Evolutionary conservation across 2,888 invertebrate species (phyloP), one percentile per base, ranked within the genome.

Genomic region (Agrotis puta): DNA sequence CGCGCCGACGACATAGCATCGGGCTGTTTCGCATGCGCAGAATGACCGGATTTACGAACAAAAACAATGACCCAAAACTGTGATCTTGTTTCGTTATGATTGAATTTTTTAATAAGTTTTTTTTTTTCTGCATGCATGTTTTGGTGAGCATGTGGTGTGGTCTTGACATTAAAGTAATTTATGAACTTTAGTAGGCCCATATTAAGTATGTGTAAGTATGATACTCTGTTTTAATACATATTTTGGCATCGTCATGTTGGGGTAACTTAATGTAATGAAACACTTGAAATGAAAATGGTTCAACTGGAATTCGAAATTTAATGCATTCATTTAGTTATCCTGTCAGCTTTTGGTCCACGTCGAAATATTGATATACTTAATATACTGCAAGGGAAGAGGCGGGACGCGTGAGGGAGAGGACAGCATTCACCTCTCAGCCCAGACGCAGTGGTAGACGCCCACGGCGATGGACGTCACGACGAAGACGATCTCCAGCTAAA

Each of bases 1-100:
- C 82, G 81, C 78, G 68, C 78, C 84, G 65, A 90, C 92, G 92
- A 93, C 94, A 94, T 90, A 91, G 90, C 93, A 91, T 90, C 93
- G 91, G 90, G 85, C 88, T 87, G 89, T 84, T 87, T 88, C 87
- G 88, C 90, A 88, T 90, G 90, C 90, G 89, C 89, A 84, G 84
- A 91, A 89, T 91, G 90, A 90, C 90, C 91, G 89, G 90, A 90
- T 91, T 92, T 90, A 85, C 86, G 76, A 77, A 90, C 86, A 85
- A 87, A 88, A 91, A 89, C 88, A 88, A 83, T 88, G 83, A 87
- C 84, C 85, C 83, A 80, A 86, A 86, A 86, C 57, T 77, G 70
- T 75, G 81, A 79, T 84, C 78, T 84, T 72, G 80, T 82, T 82
- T 82, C 71, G 51, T 70, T 74, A 61, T 76, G 80, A 83, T 79